Base-by-base conservation (phyloP, 1,140 invertebrate genomes). In the Drosophila pruinosa region DNA sequence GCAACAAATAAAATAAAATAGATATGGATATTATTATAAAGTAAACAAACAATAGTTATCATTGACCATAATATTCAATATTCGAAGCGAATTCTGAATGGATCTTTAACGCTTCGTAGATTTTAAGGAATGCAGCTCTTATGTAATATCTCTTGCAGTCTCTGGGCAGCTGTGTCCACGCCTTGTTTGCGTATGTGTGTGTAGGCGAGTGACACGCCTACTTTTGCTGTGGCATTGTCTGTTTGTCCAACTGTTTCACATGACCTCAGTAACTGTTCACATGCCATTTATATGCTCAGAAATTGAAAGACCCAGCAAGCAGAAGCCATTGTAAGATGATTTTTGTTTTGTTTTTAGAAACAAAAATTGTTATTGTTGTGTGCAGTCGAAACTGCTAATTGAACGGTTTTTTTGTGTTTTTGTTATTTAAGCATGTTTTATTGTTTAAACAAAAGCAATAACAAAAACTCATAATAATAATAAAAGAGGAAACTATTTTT, bases 161-260 rank as follows among this genome's bases (percentile, higher is more conserved):
- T 26, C 31, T 34, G 10, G 31, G n/a, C 31, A n/a, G 31, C 1
- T n/a, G 26, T 5, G 10, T 4, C 31, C 31, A 34, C 31, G 31
- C 31, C 31, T n/a, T 15, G 2, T 47, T 0, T 7, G 19, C 5
- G 17, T 48, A 14, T 48, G 5, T 48, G 12, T 12, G n/a, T n/a
- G n/a, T n/a, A n/a, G n/a, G n/a, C n/a, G n/a, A 17, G 22, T 8
- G 52, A 8, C 53, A 56, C 53, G 53, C 53, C 36, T 38, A 36
- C 1, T 26, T 26, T 53, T n/a, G 4, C 7, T 6, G 10, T 58
- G 39, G 24, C 12, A 39, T 39, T 52, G 47, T 62, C 12, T 19
- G 79, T 83, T 62, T 36, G 56, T 38, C 22, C 38, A 75, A 71
- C 63, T 67, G 57, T 57, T 81, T 81, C 70, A 62, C 82, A 86